Base-by-base conservation (phyloP, 2,888 invertebrate genomes). In the Tyria jacobaeae region DNA sequence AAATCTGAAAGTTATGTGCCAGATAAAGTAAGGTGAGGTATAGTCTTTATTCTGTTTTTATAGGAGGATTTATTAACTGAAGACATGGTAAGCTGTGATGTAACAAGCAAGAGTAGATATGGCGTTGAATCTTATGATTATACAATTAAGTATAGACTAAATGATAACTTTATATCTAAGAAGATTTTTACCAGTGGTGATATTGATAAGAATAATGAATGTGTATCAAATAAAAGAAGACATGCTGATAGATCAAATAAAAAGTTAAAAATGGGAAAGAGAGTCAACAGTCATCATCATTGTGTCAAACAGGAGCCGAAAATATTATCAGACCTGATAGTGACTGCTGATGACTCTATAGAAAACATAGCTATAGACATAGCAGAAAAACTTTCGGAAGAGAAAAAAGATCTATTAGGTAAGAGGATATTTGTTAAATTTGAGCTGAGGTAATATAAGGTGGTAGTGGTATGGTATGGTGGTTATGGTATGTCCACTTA, bases 51-150 rank as follows among this genome's bases (percentile, higher is more conserved):
- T 49, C 15, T 64, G 35, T 10, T 51, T 60, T 91, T 92, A n/a
- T 96, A 97, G 91, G 97, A 98, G 84, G 97, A 97, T 73, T 94
- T 96, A 0, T 88, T 98, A 57, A 96, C 96, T 31, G 96, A 97
- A 83, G 96, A 97, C 76, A 95, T 98, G 90, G 95, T 96, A 14
- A 95, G 95, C 48, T 97, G 97, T 88, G 97, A 96, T 87, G 97
- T 98, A 12, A 95, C 96, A 89, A 88, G 95, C 92, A 80, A 95
- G 89, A 84, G 95, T 91, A 83, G 94, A 94, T 86, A 96, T 95
- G 91, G 96, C 84, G 96, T 97, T 56, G 97, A 97, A 89, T 96
- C 96, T 85, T 97, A 97, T 88, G 96, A 97, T 88, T 96, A 96
- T 85, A 95, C 95, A 44, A 88, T 95, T 75, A 95, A 94, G 78